Conservation (phyloP, 1,140 invertebrate species). For the Diprion similis region DNA sequence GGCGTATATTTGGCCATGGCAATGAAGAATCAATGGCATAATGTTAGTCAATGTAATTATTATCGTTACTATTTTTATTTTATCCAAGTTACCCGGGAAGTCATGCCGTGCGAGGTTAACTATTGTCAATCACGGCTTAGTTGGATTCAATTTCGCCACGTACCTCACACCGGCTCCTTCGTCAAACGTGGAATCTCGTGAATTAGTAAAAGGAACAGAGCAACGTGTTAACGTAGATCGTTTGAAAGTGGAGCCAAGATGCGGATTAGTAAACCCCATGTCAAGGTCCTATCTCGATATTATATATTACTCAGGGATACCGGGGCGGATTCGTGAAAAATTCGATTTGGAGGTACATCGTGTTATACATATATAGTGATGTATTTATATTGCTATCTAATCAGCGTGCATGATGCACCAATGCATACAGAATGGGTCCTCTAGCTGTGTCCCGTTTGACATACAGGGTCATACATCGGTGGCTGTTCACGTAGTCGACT, state of each 20-base stretch:
- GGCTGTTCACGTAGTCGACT: too few relatives aligned
- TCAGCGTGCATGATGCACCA: conserved; percentile 3
- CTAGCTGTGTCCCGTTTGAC: too few relatives aligned
- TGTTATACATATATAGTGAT: not conserved
- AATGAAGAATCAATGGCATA: too few relatives aligned
- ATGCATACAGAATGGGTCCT: conserved; percentile 32
- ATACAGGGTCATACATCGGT: too few relatives aligned
- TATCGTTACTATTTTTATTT: conserved; percentile 7
- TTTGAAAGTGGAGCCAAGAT: conserved; percentile 40
- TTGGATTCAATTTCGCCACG: conserved; percentile 34
- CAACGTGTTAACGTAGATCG: conserved; percentile 19
- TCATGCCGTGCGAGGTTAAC: conserved; percentile 14
- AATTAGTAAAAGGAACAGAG: not conserved
- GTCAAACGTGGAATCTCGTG: not conserved
- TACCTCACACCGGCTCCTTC: conserved; percentile 10
- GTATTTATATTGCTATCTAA: not conserved
- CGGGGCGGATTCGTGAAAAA: conserved; percentile 37
- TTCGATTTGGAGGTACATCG: conserved; percentile 35
- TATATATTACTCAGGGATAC: conserved; percentile 43
- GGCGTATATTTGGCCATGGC: not conserved
- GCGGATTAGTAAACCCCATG: conserved; percentile 35
- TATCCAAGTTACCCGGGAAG: conserved; percentile 37
- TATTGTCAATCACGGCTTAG: conserved; percentile 31
- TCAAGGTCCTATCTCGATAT: conserved; percentile 32
- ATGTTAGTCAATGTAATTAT: not conserved